Evolutionary conservation across 2,797 vertebrate genomes (phyloP), one percentile per base, ranked within the genome.

Genomic region (Pseudocheirus occidentalis): DNA sequence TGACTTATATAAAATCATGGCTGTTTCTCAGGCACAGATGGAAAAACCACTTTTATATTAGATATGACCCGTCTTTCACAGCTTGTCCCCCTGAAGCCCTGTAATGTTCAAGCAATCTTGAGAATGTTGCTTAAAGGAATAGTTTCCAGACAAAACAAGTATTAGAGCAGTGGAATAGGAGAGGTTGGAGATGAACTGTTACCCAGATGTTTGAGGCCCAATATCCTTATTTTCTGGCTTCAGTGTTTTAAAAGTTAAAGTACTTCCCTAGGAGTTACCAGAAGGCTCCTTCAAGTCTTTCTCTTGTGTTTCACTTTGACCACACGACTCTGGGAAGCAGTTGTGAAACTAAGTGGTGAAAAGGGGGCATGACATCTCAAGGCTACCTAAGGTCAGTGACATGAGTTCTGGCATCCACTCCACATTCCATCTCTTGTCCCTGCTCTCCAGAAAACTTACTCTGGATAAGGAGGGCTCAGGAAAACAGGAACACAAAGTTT

Each of bases 401-500:
- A 28, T 50, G 73, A 27, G 24, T 24, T 27, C 92, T 28, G 59
- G 24, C 53, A 54, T 21, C 0, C 0, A 0, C 6, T 57, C 90
- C 50, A 52, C 18, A 34, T 92, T 95, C 56, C 40, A 90, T 58
- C 91, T 53, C 90, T 59, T 94, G 96, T 97, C 96, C 90, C 92
- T 96, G 55, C 46, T 94, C 96, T 54, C 54, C 91, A 95, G 95
- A 94, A 62, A 89, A 95, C 95, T 94, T 95, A 50, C 57, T 55
- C 0, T 10, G 93, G 94, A 92, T 90, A 46, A 16, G n/a, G 91
- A 5, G 58, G 11, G 18, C 66, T 46, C 87, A 31, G 97, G 96
- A 96, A 95, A 95, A 94, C 91, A 96, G 81, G 97, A 97, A 95
- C 29, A 0, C 31, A 2, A 95, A 96, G 92, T 97, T 96, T 97